These are phyloP conservation scores for Sebastiscus albofasciatus DNA, from an alignment of 2,797 vertebrate species.

Conservation along the genomic window DNA sequence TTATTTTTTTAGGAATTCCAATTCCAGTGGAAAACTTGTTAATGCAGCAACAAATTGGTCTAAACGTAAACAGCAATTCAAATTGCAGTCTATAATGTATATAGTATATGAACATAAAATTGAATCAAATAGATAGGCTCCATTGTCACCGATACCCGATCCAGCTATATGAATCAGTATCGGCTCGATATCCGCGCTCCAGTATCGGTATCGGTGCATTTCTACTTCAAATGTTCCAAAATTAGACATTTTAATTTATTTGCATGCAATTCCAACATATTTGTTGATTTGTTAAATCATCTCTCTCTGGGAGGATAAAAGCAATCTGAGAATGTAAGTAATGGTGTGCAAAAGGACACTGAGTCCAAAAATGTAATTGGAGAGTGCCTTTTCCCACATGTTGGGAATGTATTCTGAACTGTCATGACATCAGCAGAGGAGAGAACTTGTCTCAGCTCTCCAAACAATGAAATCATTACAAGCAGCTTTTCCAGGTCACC, in stretches of 20 bases:
- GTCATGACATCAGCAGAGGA: conserved; percentile 57
- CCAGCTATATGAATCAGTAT: no score
- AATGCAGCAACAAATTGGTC: no score
- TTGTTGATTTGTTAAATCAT: no score
- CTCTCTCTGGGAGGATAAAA: conserved; percentile 1
- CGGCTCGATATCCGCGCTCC: no score
- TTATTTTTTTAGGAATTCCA: no score
- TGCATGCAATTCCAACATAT: not conserved
- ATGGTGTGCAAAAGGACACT: conserved; percentile 9
- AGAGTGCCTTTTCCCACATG: conserved; percentile 31
- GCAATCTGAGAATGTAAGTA: conserved; percentile 9
- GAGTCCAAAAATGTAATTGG: conserved; percentile 19
- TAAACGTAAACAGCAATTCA: no score
- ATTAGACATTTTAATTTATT: not conserved
- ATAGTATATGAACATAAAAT: no score
- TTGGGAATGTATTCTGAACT: conserved; percentile 11
- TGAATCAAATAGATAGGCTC: no score
- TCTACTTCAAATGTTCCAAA: not conserved
- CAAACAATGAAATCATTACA: conserved; percentile 65
- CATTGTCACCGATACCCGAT: no score
- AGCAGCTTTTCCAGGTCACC: conserved; percentile 38
- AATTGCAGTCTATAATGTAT: no score
- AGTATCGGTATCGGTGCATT: no score
- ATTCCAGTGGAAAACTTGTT: no score
- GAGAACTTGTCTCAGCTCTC: conserved; percentile 28